A percentile compares a stretch with the other conserved stretches of the same genome.
Conservation (phyloP, 2,113 vertebrate genomes). For the Sturnus vulgaris region DNA sequence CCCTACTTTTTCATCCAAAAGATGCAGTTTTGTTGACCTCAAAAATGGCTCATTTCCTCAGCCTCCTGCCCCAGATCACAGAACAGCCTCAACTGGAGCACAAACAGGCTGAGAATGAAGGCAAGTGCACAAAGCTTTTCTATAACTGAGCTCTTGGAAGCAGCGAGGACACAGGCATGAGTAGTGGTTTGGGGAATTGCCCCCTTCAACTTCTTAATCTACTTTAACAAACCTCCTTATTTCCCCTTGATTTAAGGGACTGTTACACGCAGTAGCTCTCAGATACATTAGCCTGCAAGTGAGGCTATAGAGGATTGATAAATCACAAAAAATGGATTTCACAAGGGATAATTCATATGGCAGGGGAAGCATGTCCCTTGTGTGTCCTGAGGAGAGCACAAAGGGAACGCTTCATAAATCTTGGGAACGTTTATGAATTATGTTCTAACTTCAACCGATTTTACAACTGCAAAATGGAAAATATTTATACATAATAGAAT, state of each 20-base stretch:
- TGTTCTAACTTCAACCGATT: neutral
- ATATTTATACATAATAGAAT: neutral
- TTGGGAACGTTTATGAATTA: neutral
- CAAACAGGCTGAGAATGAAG: rapidly evolving
- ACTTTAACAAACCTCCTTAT: neutral
- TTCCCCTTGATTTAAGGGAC: slow-evolving; percentile 39
- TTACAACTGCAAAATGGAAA: slow-evolving; percentile 3
- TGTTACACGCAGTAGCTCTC: neutral
- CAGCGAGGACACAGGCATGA: rapidly evolving
- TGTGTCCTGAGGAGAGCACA: neutral
- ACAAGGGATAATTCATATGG: slow-evolving; percentile 5
- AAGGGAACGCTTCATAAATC: neutral
- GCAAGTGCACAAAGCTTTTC: neutral
- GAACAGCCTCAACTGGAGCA: neutral
- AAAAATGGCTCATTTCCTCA: neutral
- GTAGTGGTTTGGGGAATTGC: neutral
- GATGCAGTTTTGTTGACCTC: neutral
- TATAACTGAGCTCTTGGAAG: neutral
- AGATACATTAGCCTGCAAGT: neutral
- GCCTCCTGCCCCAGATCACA: rapidly evolving
- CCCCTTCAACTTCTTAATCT: neutral
- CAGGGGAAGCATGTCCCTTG: neutral
- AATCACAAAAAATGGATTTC: slow-evolving; percentile 51
- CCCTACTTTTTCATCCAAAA: neutral
- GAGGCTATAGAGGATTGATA: neutral